Evolutionary conservation across 23 tunicate species (phyloP).

Genomic region (Halocynthia aurantium): DNA sequence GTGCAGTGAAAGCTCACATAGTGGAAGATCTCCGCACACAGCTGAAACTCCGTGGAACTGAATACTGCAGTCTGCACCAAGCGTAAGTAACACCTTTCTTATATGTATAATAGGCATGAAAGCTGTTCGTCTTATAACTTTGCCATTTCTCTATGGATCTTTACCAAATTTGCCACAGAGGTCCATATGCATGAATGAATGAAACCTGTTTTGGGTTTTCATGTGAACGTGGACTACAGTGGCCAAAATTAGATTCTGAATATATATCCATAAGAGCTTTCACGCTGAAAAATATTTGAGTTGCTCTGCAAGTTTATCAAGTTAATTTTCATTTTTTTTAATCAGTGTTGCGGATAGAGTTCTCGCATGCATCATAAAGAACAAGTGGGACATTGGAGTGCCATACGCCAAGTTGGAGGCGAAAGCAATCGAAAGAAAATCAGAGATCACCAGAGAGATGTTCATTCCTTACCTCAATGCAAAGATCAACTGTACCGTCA

Average conservation of each 20-base stretch:
- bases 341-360: constrained; percentile 11
- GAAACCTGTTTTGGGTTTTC: no score
- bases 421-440: constrained; percentile 8
- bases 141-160: no score
- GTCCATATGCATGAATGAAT: no score
- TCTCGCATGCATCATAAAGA: neutral
- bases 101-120: no score
- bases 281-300: no score
- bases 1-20: neutral
- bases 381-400: constrained; percentile 7
- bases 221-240: no score
- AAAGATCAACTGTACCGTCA: neutral
- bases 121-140: no score
- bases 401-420: neutral
- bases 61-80: constrained; percentile 9
- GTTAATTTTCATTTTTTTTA: neutral
- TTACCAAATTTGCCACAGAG: no score
- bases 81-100: neutral
- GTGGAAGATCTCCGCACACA: constrained; percentile 6
- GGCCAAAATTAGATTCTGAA: no score
- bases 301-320: no score
- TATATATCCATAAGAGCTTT: no score
- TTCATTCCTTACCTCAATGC: constrained; percentile 2
- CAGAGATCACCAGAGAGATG: neutral
- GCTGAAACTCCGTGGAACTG: neutral